Percentiles rank a stretch among this genome's conserved stretches.
These are phyloP conservation scores for Lymantria monacha DNA, from an alignment of 2,888 invertebrate genomes.

Conservation along the genomic window DNA sequence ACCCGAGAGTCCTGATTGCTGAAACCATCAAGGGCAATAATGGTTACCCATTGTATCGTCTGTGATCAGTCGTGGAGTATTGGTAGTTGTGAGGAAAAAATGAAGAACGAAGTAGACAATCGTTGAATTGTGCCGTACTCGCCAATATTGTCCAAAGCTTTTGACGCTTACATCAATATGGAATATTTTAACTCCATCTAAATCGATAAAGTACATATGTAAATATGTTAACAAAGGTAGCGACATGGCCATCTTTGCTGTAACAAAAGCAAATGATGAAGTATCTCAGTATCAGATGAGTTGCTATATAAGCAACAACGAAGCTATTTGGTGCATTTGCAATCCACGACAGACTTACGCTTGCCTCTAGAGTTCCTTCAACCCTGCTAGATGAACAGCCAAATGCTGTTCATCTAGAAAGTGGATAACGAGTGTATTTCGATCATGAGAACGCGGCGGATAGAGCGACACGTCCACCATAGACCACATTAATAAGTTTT, in stretches of 20 bases:
- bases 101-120: conserved; percentile 25
- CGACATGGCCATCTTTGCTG: conserved; percentile 19
- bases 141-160: conserved; percentile 24
- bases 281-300: conserved; percentile 26
- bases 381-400: too few relatives aligned
- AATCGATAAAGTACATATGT: conserved; percentile 22
- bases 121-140: conserved; percentile 30
- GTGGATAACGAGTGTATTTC: conserved; percentile 15
- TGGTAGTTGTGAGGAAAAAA: conserved; percentile 19
- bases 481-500: conserved; percentile 23
- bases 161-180: conserved; percentile 11
- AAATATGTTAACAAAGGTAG: conserved; percentile 25
- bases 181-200: conserved; percentile 17
- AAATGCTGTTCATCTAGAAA: conserved; percentile 18
- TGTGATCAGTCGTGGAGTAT: conserved; percentile 22
- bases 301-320: conserved; percentile 28
- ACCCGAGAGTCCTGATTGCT: conserved; percentile 15
- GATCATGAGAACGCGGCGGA: conserved; percentile 2
- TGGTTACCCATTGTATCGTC: conserved; percentile 26
- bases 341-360: conserved; percentile 16
- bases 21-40: conserved; percentile 22
- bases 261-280: conserved; percentile 23
- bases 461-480: conserved; percentile 8
- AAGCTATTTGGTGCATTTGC: conserved; percentile 22
- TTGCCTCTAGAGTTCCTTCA: too few relatives aligned